Base-by-base conservation (phyloP, 2,113 vertebrate genomes). In the Entosphenus tridentatus region DNA sequence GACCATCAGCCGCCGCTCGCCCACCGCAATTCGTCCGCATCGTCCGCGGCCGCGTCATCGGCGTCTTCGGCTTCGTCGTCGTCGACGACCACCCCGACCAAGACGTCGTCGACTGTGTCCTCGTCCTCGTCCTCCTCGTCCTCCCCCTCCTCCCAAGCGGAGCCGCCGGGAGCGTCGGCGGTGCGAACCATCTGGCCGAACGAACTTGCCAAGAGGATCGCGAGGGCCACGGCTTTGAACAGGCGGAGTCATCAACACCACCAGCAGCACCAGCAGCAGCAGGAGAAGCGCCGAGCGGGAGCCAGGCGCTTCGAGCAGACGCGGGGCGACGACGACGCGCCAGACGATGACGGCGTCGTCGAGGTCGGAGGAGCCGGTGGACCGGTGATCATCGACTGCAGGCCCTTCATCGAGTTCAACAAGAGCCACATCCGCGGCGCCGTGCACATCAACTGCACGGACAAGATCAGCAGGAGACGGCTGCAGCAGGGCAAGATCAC, bases 401-500 rank as follows among this genome's bases (percentile, higher is more conserved):
- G 92, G 78, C 88, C 93, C 0, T 98, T 98, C 82, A 87, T 84
- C 84, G 92, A 98, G 75, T 98, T 93, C 80, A 98, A 96, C 79
- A 95, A 89, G 76, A 89, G 87, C 74, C 93, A 98, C 81, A 88
- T 98, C 75, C 86, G 88, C 57, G 92, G 90, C 67, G 93, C 93
- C 8, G 86, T 96, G 73, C 93, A 98, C 76, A 88, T 98, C 74
- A 96, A 96, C 80, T 98, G 93, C 75, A 87, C 92, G 0, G 92
- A 98, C 76, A 96, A 95, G 80, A 98, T 98, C 80, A 98, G 93
- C 81, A 83, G 92, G 67, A 80, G 93, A 57, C 79, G 92, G 73
- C 83, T 98, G 57, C 92, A 98, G 79, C 93, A 98, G 77, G 93
- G 93, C 78, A 98, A 98, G 79, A 91, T 98, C 81, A 96, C 92